Evolutionary conservation across 2,797 vertebrate species (phyloP), one percentile per base, ranked within the genome.

Genomic region (Takifugu ocellatus): DNA sequence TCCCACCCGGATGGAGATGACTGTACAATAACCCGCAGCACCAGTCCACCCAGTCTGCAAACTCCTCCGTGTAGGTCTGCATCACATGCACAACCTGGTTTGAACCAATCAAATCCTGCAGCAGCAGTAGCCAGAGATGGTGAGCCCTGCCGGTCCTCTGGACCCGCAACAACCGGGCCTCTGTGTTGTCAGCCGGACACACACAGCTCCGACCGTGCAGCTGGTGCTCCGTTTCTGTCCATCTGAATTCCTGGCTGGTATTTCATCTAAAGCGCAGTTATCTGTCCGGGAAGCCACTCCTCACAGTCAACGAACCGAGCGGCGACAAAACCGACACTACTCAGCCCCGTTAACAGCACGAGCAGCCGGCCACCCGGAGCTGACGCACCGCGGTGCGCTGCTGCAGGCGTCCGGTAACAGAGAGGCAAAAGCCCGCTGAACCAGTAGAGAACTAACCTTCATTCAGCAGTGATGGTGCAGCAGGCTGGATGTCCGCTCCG

Each of bases 401-500:
- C 17, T 5, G 46, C 21, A 14, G 9, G 3, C 12, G 47, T 25
- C 43, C 14, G 39, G 3, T 0, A 6, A 33, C 39, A n/a, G 2
- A 0, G 17, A 24, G 33, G 17, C 0, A 5, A 0, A 1, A 25
- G 6, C 15, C 16, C 5, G 16, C 3, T 17, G 15, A 6, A 14
- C 11, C 36, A 5, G 16, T 3, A 15, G 15, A 1, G 8, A 6
- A 67, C 77, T 79, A 62, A 82, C 81, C 81, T 61, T 64, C 49
- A 51, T 42, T 54, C 65, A 64, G 68, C 53, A 1, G 52, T 5
- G 61, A 54, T 59, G 71, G 12, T 60, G 57, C 66, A 54, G 68
- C 73, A 63, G 59, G 50, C 26, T 70, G 68, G 21, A 53, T 49
- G 54, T 70, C 64, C 54, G 66, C 61, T 69, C 63, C 68, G 36